phyloP scores from a whole-genome alignment of 1,140 invertebrate genomes.

The Mizuhopecten yessoensis region DNA sequence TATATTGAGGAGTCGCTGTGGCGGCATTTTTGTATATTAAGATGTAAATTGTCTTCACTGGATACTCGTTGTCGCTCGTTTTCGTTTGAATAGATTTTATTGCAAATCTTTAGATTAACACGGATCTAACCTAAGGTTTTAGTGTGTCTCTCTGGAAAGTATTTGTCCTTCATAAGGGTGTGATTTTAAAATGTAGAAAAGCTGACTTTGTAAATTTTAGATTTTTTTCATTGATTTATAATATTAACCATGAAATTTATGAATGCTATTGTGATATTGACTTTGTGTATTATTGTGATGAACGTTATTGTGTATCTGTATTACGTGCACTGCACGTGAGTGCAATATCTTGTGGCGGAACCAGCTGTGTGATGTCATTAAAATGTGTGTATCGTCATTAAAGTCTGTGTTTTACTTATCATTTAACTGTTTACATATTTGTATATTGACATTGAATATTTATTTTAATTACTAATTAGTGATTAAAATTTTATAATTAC shows the following conservation, averaged over 20 bases:
- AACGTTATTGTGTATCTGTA: neutral
- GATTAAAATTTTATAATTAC: no score
- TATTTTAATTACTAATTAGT: no score
- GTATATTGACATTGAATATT: no score
- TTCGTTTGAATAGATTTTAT: neutral
- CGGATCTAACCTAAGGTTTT: neutral
- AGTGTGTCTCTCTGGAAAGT: neutral
- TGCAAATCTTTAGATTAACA: neutral
- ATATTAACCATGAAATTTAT: no score
- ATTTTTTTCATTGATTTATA: no score
- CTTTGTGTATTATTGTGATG: neutral
- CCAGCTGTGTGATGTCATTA: conserved; percentile 22
- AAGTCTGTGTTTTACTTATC: neutral
- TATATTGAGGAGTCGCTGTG: no score
- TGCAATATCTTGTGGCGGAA: neutral
- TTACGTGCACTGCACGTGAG: neutral
- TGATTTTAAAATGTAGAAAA: no score
- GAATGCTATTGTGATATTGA: neutral
- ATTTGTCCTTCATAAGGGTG: no score
- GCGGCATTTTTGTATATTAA: no score
- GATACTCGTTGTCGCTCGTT: neutral
- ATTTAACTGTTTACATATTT: no score
- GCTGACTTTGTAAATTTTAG: no score
- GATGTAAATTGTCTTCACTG: no score
- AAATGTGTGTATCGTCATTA: conserved; percentile 13